Evolutionary conservation across 2,888 invertebrate genomes (phyloP).

Genomic region (Philereme transversata): DNA sequence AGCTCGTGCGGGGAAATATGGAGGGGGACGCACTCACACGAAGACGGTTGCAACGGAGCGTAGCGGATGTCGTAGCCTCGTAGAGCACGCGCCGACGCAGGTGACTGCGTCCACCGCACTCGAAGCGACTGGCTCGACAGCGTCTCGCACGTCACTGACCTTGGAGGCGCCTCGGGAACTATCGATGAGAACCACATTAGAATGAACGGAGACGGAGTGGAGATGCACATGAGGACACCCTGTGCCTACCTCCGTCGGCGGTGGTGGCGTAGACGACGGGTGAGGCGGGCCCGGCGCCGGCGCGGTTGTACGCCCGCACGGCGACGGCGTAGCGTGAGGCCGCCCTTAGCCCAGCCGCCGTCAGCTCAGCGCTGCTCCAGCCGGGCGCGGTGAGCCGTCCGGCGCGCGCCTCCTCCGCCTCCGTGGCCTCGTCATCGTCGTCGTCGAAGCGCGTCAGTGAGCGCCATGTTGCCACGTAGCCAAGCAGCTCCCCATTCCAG

Average conservation of each 20-base stretch:
- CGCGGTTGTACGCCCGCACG: slow-evolving; percentile 91
- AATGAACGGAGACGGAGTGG: not conserved
- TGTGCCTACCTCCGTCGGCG: slow-evolving; percentile 87
- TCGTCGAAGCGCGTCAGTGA: no score
- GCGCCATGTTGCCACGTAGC: slow-evolving; percentile 87
- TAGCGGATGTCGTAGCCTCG: slow-evolving; percentile 92
- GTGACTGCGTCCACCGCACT: slow-evolving; percentile 87
- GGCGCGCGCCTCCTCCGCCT: slow-evolving; percentile 44
- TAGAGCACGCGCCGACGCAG: slow-evolving; percentile 85
- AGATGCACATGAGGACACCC: not conserved
- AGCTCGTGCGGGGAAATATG: no score
- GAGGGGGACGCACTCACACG: slow-evolving; percentile 46
- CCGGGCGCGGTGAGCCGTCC: slow-evolving; percentile 79
- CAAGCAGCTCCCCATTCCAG: slow-evolving; percentile 89
- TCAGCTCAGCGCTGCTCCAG: slow-evolving; percentile 86
- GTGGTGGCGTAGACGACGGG: slow-evolving; percentile 88
- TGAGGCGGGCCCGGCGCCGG: slow-evolving; percentile 91
- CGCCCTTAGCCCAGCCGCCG: slow-evolving; percentile 86
- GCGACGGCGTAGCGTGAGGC: slow-evolving; percentile 91
- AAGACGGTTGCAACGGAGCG: slow-evolving; percentile 72
- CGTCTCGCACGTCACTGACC: slow-evolving; percentile 87
- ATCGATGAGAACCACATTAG: slow-evolving; percentile 1
- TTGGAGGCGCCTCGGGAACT: slow-evolving; percentile 89
- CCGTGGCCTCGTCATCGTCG: slow-evolving; percentile 52
- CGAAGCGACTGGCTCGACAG: slow-evolving; percentile 88